Conservation (phyloP, 2,888 invertebrate species). For the Noctua fimbriata region DNA sequence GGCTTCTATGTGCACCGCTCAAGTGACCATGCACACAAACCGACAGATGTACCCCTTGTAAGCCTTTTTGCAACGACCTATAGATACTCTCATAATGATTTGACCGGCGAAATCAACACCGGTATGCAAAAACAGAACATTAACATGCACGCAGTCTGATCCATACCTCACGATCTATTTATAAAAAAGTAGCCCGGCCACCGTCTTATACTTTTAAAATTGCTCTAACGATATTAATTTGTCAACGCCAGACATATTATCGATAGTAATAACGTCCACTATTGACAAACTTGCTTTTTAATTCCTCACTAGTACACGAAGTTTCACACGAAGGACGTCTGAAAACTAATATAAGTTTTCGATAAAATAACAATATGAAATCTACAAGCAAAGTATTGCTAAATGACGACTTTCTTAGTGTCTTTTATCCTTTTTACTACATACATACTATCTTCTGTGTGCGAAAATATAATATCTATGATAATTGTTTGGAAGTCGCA, state of each 20-base stretch:
- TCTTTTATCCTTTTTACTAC: constrained; percentile 36
- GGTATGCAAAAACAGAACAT: neutral
- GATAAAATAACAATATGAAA: constrained; percentile 11
- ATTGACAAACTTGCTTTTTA: constrained; percentile 21
- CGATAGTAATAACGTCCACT: neutral
- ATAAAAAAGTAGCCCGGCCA: neutral
- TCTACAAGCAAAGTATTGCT: constrained; percentile 2
- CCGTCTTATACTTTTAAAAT: constrained; percentile 1
- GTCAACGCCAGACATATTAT: neutral
- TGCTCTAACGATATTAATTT: constrained; percentile 6
- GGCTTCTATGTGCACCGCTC: too few relatives aligned
- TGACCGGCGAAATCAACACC: neutral
- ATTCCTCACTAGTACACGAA: constrained; percentile 15
- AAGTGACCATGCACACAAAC: too few relatives aligned
- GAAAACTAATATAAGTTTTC: neutral
- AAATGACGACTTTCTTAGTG: constrained; percentile 10
- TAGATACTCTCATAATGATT: neutral
- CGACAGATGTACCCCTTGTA: too few relatives aligned
- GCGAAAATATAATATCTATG: constrained; percentile 40
- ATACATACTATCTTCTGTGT: constrained; percentile 22
- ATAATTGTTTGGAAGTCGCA: constrained; percentile 23
- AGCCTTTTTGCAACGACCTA: too few relatives aligned
- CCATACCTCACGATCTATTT: neutral
- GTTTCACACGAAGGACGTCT: constrained; percentile 6
- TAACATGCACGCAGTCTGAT: neutral